Evolutionary conservation across 2,797 vertebrate species (phyloP), one percentile per base, ranked within the genome.

Genomic region (Sylvilagus floridanus): DNA sequence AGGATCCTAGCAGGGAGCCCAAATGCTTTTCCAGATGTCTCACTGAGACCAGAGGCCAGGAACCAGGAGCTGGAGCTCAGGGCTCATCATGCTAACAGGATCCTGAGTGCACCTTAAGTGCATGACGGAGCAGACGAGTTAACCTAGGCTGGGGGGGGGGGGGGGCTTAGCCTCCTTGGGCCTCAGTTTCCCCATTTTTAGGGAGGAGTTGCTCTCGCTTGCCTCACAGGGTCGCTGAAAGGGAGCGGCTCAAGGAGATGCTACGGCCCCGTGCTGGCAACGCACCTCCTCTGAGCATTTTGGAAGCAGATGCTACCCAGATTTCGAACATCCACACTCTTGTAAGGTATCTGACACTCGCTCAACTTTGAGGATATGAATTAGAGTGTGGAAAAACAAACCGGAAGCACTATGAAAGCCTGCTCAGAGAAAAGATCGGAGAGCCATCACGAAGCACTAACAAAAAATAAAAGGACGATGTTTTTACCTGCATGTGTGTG

Each of bases 171-270:
- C 8, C 12, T 66, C 47, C 12, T 4, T 19, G 26, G 54, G 81
- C 1, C 65, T 77, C 24, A 8, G 47, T 78, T 30, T 84, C 37
- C n/a, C 57, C 32, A 81, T 81, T 30, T 73, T 75, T 84, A 24
- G 60, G 83, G 47, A 42, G 78, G 69, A 42, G 47, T 21, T 4
- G 8, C 65, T 28, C 30, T 5, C 1, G 2, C 32, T 6, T 21
- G 16, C 4, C 42, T 19, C 82, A 42, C 12, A 42, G 26, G 13
- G 71, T 60, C 62, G 24, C 1, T 30, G 52, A 30, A 35, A 28
- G 30, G n/a, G 54, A 0, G 2, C 78, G 13, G 22, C 19, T 4
- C 19, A 32, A 86, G 0, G 8, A 17, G 1, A 5, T 3, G 4
- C 19, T 35, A 10, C 12, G 4, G n/a, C 10, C 14, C 6, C 5